Base-by-base conservation (phyloP, 2,797 vertebrate species). In the Lepidocolaptes lacrymiger region DNA sequence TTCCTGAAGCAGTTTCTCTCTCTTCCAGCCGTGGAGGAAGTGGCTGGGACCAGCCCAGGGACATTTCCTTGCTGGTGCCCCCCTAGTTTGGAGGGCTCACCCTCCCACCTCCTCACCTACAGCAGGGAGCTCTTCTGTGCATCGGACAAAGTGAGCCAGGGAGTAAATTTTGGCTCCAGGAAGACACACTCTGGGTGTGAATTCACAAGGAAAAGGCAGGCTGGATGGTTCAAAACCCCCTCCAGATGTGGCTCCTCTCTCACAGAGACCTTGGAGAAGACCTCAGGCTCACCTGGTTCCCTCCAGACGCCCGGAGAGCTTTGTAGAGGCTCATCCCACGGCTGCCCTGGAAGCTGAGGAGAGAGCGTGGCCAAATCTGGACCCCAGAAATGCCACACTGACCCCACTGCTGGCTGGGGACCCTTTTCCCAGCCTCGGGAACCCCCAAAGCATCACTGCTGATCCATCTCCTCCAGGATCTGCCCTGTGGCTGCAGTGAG, bases 321-420 rank as follows among this genome's bases (percentile, higher is more conserved):
- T 43, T 43, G 14, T 0, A 20, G 43, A 76, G 52, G 19, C 64
- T 73, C 82, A 58, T 58, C 67, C 34, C 66, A 46, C 10, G 0
- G 3, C n/a, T 54, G 48, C 22, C 28, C 44, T 39, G 58, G 69
- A 71, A 63, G 55, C 18, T 24, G 58, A 76, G 46, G 23, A 49
- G 14, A 30, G 1, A 63, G 14, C 68, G 34, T 18, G 79, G 81
- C n/a, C 36, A 5, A 24, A 0, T 4, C 37, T 32, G 62, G 15
- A 80, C 2, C 13, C 8, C 43, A 73, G 19, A 17, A 30, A 39
- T 2, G 64, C 44, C 13, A 17, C 4, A 0, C 1, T 43, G 52
- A 59, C 52, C 61, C 32, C 51, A 5, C 3, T 6, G 26, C 41
- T 19, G 55, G 10, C 32, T 66, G 51, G 30, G 34, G 10, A 79